phyloP scores from a whole-genome alignment of 1,140 invertebrate species.

The Panulirus ornatus region DNA sequence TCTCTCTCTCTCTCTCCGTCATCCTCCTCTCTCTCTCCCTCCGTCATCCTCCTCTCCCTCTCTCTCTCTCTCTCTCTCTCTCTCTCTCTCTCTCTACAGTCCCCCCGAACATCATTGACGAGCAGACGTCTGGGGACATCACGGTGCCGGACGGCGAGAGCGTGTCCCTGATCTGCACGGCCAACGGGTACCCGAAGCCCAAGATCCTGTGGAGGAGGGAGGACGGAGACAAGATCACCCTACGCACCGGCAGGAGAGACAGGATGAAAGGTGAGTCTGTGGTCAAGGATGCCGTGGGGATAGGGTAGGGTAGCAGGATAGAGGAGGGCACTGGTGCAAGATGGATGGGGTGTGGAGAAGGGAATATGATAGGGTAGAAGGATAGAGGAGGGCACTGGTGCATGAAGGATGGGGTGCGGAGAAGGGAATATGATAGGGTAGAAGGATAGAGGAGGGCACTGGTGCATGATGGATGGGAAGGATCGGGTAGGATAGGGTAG shows the following conservation, averaged over 20 bases:
- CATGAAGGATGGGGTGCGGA: no score
- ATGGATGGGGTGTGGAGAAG: no score
- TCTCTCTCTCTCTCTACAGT: conserved; percentile 72
- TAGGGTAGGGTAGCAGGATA: no score
- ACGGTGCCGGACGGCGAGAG: conserved; percentile 86
- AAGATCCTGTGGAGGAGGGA: conserved; percentile 70
- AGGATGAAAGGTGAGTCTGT: conserved; percentile 43
- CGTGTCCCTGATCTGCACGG: conserved; percentile 88
- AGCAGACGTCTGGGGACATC: conserved; percentile 77
- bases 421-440: no score
- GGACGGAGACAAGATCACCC: conserved; percentile 57
- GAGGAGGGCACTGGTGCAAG: no score
- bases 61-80: not conserved
- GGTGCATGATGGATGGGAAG: not conserved
- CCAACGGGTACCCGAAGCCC: conserved; percentile 83
- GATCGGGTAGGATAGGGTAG: not conserved
- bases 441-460: no score
- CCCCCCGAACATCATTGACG: conserved; percentile 77
- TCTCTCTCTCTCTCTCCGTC: not conserved
- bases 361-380: no score
- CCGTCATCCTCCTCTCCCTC: not conserved
- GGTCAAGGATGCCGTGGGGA: no score
- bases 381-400: no score
- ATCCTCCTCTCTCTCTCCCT: not conserved
- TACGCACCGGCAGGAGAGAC: conserved; percentile 24